Conservation (phyloP, 2,888 invertebrate species). For the Archips crataeganus region DNA sequence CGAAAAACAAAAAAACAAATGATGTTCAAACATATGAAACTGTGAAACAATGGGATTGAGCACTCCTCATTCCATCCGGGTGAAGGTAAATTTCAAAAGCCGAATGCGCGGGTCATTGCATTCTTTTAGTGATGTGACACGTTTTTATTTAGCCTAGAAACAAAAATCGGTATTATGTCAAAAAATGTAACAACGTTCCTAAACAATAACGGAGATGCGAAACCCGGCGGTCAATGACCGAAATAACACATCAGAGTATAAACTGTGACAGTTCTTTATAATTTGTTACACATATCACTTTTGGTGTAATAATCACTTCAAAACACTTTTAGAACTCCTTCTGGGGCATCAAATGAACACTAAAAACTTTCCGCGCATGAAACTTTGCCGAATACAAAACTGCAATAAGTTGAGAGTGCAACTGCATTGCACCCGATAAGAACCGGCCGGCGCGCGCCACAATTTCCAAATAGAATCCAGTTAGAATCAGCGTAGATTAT, state of each 20-base stretch:
- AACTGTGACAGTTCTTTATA: constrained; percentile 75
- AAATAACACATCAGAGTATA: constrained; percentile 80
- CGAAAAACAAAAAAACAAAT: constrained; percentile 87
- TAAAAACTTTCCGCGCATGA: constrained; percentile 82
- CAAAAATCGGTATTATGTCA: constrained; percentile 73
- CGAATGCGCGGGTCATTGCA: constrained; percentile 80
- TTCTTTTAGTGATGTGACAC: constrained; percentile 79
- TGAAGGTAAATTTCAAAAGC: constrained; percentile 82
- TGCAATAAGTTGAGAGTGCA: constrained; percentile 86
- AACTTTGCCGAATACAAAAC: constrained; percentile 83
- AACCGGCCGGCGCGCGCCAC: constrained; percentile 85
- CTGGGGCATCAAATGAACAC: constrained; percentile 67
- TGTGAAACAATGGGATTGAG: constrained; percentile 84
- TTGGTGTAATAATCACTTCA: constrained; percentile 72
- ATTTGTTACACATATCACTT: constrained; percentile 78
- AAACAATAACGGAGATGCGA: constrained; percentile 77
- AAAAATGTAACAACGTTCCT: constrained; percentile 70
- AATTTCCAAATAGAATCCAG: constrained; percentile 81
- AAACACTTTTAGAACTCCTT: constrained; percentile 72
- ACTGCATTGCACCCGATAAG: constrained; percentile 85
- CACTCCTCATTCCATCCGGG: constrained; percentile 85
- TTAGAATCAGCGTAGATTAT: constrained; percentile 70
- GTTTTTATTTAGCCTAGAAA: constrained; percentile 72
- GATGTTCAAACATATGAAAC: constrained; percentile 85
- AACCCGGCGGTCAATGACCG: constrained; percentile 86